Percentiles rank a stretch among this genome's conserved stretches.
Conservation (phyloP, 2,888 invertebrate genomes). For the Seladonia tumulorum region DNA sequence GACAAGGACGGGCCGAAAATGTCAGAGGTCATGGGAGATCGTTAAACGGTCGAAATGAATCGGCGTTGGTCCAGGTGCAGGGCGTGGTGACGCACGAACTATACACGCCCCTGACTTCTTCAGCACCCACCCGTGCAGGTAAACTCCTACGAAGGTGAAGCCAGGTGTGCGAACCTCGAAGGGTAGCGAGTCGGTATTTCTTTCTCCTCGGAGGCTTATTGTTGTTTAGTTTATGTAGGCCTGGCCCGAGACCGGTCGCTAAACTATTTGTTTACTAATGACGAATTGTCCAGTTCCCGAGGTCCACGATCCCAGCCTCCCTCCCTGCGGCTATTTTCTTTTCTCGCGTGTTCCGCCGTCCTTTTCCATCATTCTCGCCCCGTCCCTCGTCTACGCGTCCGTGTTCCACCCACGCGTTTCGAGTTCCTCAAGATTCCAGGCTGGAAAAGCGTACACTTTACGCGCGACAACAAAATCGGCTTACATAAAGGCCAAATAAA, state of each 20-base stretch:
- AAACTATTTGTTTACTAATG: constrained; percentile 82
- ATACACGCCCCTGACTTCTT: constrained; percentile 59
- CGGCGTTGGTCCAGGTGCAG: constrained; percentile 30
- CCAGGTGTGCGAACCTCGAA: constrained; percentile 73
- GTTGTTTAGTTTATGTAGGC: constrained; percentile 80
- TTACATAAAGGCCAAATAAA: constrained; percentile 58
- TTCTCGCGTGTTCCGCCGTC: background rate
- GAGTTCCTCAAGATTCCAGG: constrained; percentile 44
- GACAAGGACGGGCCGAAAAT: background rate
- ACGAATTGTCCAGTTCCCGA: constrained; percentile 77
- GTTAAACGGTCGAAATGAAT: constrained; percentile 52
- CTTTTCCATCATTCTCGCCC: background rate
- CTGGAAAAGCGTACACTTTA: constrained; percentile 47
- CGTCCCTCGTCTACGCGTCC: background rate
- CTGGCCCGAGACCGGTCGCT: constrained; percentile 71
- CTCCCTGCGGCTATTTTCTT: constrained; percentile 34
- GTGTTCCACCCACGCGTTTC: constrained; percentile 11
- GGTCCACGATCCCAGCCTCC: constrained; percentile 50
- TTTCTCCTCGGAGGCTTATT: constrained; percentile 73
- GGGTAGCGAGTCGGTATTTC: constrained; percentile 74
- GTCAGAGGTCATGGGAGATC: constrained; percentile 27
- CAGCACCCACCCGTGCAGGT: constrained; percentile 70
- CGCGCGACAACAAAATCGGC: constrained; percentile 58
- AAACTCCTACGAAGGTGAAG: constrained; percentile 67
- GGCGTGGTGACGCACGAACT: constrained; percentile 44